These are phyloP conservation scores for Julus scandinavius DNA, from an alignment of 2,888 invertebrate species.

Conservation along the genomic window DNA sequence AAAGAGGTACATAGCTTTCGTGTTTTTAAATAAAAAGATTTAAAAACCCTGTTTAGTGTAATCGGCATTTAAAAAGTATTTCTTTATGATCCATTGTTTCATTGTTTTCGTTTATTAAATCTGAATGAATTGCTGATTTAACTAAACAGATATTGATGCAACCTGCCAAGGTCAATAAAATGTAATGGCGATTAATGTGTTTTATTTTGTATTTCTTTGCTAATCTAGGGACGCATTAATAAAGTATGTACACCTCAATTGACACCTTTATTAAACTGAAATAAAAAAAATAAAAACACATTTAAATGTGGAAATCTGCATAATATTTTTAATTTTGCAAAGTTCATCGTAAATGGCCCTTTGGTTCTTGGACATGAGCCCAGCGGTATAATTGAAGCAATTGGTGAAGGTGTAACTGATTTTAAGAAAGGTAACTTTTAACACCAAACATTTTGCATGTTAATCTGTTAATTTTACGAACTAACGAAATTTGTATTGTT, in stretches of 20 bases:
- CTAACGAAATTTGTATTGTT: too few relatives aligned
- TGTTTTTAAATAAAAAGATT: too few relatives aligned
- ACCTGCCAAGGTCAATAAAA: too few relatives aligned
- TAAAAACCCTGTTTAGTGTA: background rate
- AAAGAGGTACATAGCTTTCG: conserved; percentile 72
- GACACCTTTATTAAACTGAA: background rate
- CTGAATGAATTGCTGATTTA: background rate
- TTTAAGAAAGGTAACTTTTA: conserved; percentile 70
- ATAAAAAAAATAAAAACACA: background rate
- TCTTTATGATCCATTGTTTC: background rate
- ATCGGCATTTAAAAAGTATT: background rate
- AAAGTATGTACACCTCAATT: background rate
- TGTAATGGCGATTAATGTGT: background rate
- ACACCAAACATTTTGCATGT: background rate
- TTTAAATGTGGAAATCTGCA: background rate
- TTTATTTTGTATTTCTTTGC: background rate
- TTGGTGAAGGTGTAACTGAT: conserved; percentile 72
- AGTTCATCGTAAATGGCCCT: conserved; percentile 82
- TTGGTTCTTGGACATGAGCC: conserved; percentile 98
- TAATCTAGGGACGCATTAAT: conserved; percentile 3
- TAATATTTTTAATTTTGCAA: background rate
- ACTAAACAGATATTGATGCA: background rate
- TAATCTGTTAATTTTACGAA: background rate
- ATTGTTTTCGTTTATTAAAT: too few relatives aligned
- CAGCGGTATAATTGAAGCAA: conserved; percentile 71